These are phyloP conservation scores for Microtus pennsylvanicus DNA, from an alignment of 2,113 vertebrate genomes.

Conservation along the genomic window DNA sequence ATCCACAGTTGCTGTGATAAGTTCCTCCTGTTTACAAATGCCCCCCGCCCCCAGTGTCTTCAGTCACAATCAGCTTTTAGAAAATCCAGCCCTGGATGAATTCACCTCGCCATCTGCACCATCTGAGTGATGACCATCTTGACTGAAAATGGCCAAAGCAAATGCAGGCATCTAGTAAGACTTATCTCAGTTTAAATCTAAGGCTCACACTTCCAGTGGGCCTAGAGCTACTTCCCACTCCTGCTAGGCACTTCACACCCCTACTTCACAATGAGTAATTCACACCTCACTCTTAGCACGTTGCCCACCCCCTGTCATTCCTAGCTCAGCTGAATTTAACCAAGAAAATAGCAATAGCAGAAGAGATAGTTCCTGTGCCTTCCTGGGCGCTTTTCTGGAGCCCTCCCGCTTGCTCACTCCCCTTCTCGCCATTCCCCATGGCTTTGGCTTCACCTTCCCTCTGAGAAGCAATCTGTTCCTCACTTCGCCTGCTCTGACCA, in stretches of 20 bases:
- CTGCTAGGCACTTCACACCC: constrained; percentile 36
- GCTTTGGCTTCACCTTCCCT: neutral
- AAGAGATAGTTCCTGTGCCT: neutral
- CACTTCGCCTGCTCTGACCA: neutral
- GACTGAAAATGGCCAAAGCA: neutral
- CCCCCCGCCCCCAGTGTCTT: neutral
- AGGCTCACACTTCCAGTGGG: neutral
- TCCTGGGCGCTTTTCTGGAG: neutral
- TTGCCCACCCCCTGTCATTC: constrained; percentile 36
- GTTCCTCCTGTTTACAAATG: neutral
- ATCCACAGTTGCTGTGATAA: neutral
- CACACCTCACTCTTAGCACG: constrained; percentile 53
- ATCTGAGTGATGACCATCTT: neutral
- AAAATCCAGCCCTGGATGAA: neutral
- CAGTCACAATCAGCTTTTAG: neutral
- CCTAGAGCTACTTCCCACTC: neutral
- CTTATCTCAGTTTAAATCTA: constrained; percentile 24
- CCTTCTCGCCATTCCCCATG: neutral
- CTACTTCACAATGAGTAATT: constrained; percentile 58
- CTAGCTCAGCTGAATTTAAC: constrained; percentile 38
- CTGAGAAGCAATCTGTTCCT: neutral
- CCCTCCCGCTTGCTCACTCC: neutral
- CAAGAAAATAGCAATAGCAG: constrained; percentile 56
- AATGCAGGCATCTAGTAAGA: neutral
- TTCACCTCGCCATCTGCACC: neutral